A percentile compares a stretch with the other conserved stretches of the same genome.
Conservation (phyloP, 1,140 invertebrate species). For the Aethina tumida region DNA sequence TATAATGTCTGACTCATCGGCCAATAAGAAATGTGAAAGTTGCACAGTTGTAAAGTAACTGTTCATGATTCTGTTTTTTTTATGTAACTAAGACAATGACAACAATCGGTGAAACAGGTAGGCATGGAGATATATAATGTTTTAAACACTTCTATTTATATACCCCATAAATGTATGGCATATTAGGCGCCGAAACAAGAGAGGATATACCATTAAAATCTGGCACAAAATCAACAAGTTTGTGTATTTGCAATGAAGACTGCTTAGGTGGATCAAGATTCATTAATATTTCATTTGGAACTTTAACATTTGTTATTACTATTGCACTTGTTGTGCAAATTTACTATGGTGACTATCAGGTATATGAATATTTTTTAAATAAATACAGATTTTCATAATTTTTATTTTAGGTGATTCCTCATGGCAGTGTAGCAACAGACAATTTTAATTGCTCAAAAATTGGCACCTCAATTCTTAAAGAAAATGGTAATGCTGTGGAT, state of each 20-base stretch:
- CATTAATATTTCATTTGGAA: slow-evolving; percentile 40
- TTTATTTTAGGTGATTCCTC: slow-evolving; percentile 48
- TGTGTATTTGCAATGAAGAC: slow-evolving; percentile 27
- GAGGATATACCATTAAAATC: slow-evolving; percentile 45
- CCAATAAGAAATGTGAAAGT: too few relatives aligned
- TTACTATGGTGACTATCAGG: slow-evolving; percentile 55
- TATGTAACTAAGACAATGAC: too few relatives aligned
- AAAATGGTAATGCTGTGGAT: slow-evolving; percentile 60
- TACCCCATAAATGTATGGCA: too few relatives aligned
- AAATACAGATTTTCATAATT: slow-evolving; percentile 2
- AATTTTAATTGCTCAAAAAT: slow-evolving; percentile 59
- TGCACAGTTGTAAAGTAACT: too few relatives aligned
- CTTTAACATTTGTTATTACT: slow-evolving; percentile 53
- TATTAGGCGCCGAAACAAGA: too few relatives aligned
- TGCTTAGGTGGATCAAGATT: slow-evolving; percentile 36
- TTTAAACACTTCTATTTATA: too few relatives aligned
- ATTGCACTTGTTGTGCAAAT: slow-evolving; percentile 55
- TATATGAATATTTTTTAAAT: slow-evolving; percentile 24
- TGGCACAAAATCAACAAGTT: slow-evolving; percentile 22
- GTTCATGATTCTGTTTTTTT: too few relatives aligned
- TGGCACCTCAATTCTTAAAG: slow-evolving; percentile 53
- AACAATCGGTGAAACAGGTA: too few relatives aligned
- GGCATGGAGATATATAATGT: too few relatives aligned
- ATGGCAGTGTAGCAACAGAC: slow-evolving; percentile 67
- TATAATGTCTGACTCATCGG: too few relatives aligned